These are phyloP conservation scores for Mastomys coucha DNA, from an alignment of 2,113 vertebrate genomes.

Conservation along the genomic window DNA sequence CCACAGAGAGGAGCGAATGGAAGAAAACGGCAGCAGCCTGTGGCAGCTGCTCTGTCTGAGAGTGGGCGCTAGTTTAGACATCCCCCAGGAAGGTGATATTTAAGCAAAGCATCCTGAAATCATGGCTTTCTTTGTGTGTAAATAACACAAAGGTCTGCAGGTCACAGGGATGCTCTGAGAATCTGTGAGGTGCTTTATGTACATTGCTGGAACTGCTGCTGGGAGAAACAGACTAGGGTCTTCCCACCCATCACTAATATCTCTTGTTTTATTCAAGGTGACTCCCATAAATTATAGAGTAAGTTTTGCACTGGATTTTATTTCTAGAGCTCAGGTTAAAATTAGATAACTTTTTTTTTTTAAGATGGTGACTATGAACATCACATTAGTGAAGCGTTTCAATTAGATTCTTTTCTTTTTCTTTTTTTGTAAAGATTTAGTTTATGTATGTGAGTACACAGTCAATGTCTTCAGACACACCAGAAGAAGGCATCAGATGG, in stretches of 20 bases:
- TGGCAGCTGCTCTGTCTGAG: background rate
- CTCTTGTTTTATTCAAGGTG: background rate
- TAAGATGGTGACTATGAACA: background rate
- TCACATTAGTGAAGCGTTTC: background rate
- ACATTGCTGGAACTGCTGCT: background rate
- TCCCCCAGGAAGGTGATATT: background rate
- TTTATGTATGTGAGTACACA: too few relatives aligned
- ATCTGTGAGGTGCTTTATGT: background rate
- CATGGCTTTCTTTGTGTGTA: background rate
- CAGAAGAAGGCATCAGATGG: too few relatives aligned
- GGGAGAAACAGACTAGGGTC: background rate
- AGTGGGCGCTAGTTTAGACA: background rate
- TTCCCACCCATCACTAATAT: background rate
- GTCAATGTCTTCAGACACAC: too few relatives aligned
- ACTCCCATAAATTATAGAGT: background rate
- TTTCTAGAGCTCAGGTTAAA: background rate
- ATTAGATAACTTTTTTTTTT: background rate
- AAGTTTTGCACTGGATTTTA: background rate
- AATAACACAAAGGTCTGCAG: background rate
- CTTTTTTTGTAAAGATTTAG: too few relatives aligned
- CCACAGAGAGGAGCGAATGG: background rate
- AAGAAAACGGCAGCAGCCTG: background rate
- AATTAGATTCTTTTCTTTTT: background rate
- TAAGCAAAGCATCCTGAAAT: background rate
- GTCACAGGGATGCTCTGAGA: background rate